These are phyloP conservation scores for Drosophila kanapiae DNA, from an alignment of 1,140 invertebrate species.

Conservation along the genomic window DNA sequence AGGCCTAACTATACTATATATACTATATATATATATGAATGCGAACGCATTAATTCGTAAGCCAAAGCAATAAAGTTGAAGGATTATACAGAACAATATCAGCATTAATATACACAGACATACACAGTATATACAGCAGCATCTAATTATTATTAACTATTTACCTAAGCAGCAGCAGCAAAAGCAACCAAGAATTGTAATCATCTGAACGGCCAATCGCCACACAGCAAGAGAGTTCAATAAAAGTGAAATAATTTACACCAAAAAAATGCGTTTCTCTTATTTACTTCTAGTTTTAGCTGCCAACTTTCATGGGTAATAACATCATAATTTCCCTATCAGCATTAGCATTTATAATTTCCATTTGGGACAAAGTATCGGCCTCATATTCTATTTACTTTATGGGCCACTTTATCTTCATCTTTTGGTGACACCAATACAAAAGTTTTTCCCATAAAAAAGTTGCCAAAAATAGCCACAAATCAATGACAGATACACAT, in stretches of 20 bases:
- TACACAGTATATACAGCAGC: slow-evolving; percentile 36
- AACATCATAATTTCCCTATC: slow-evolving; percentile 2
- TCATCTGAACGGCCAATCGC: slow-evolving; percentile 38
- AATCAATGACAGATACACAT: slow-evolving; percentile 44
- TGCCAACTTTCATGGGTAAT: slow-evolving; percentile 1
- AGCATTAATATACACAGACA: slow-evolving; percentile 35
- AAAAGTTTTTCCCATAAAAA: slow-evolving; percentile 45
- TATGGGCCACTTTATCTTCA: slow-evolving; percentile 24
- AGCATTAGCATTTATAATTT: slow-evolving; percentile 10
- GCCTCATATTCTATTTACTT: slow-evolving; percentile 7
- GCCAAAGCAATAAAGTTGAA: slow-evolving; percentile 61
- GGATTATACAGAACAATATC: slow-evolving; percentile 55
- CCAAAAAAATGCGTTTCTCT: slow-evolving; percentile 26
- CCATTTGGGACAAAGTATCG: background rate
- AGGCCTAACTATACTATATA: slow-evolving; percentile 44
- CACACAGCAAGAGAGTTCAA: slow-evolving; percentile 62
- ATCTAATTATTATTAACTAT: slow-evolving; percentile 67
- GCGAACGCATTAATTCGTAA: slow-evolving; percentile 37
- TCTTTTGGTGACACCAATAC: slow-evolving; percentile 38
- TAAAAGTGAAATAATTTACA: slow-evolving; percentile 80
- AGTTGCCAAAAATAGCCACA: slow-evolving; percentile 50
- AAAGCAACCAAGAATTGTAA: slow-evolving; percentile 37
- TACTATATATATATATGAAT: slow-evolving; percentile 42
- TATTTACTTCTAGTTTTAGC: background rate
- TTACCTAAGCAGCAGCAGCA: slow-evolving; percentile 59